Percentiles rank a stretch among this genome's conserved stretches.
Evolutionary conservation across 2,797 vertebrate genomes (phyloP).

Genomic region (Eulemur coronatus): DNA sequence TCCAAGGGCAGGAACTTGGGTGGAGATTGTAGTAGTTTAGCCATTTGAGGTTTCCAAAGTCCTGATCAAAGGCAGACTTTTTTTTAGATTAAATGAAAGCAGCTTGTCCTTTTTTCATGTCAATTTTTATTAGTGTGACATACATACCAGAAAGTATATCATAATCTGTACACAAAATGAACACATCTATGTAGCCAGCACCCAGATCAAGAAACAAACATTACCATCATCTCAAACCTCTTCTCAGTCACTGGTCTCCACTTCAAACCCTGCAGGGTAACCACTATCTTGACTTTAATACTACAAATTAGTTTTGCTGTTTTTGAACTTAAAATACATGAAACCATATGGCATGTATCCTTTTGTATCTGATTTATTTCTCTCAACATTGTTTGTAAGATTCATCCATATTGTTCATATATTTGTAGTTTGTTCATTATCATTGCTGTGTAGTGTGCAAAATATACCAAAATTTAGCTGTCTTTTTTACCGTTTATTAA

Average conservation of each 20-base stretch:
- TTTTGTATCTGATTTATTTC: not conserved
- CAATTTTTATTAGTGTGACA: not conserved
- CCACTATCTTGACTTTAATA: not conserved
- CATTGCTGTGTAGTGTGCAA: not conserved
- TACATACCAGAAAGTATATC: not conserved
- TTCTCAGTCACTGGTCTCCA: not conserved
- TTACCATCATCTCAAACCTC: not conserved
- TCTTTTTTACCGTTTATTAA: not conserved
- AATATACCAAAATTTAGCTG: not conserved
- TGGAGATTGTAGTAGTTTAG: slow-evolving; percentile 81
- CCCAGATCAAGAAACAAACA: not conserved
- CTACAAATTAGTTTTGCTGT: not conserved
- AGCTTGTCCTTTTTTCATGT: not conserved
- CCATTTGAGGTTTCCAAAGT: slow-evolving; percentile 84
- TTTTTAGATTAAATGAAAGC: not conserved
- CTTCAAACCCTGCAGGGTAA: not conserved
- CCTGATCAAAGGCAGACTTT: slow-evolving; percentile 52
- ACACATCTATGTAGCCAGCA: not conserved
- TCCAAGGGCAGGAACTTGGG: slow-evolving; percentile 85
- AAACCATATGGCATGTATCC: not conserved
- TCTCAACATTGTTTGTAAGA: not conserved
- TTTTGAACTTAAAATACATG: not conserved
- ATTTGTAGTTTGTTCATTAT: not conserved
- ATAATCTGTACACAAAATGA: not conserved
- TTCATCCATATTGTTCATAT: not conserved